phyloP scores from a whole-genome alignment of 1,140 invertebrate genomes.

The Trichomalopsis sarcophagae region DNA sequence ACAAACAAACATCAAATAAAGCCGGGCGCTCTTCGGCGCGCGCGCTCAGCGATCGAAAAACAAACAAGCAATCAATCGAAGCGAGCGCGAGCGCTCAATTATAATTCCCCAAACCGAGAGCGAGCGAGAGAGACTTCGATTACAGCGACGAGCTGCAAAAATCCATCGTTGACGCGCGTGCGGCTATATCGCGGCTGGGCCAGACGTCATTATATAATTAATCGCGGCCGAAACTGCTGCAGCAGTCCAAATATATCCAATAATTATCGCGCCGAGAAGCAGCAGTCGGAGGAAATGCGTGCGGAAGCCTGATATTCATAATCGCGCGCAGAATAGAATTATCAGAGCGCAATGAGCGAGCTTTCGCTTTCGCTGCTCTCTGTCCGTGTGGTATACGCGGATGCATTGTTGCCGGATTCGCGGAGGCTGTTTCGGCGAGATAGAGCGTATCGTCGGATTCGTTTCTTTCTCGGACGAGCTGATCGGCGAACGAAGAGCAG shows the following conservation, averaged over 20 bases:
- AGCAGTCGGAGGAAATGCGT: neutral
- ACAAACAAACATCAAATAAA: slow-evolving; percentile 4
- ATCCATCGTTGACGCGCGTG: neutral
- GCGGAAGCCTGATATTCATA: slow-evolving; percentile 58
- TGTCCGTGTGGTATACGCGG: neutral
- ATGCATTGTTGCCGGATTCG: neutral
- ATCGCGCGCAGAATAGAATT: slow-evolving; percentile 67
- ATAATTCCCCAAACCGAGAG: neutral
- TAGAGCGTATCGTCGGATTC: neutral
- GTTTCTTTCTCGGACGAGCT: too few relatives aligned
- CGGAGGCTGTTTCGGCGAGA: neutral
- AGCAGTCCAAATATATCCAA: neutral
- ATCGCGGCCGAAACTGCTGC: slow-evolving; percentile 19
- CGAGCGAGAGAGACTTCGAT: neutral
- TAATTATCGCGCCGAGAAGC: neutral
- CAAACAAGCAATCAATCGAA: slow-evolving; percentile 1
- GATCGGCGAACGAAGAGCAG: too few relatives aligned
- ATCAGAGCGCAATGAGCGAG: slow-evolving; percentile 49
- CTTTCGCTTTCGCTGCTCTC: too few relatives aligned
- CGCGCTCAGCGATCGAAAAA: neutral
- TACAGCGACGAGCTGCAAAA: neutral
- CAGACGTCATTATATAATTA: slow-evolving; percentile 47
- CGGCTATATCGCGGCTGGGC: neutral
- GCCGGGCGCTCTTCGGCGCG: neutral
- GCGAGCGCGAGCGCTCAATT: neutral